Conservation (phyloP, 2,113 vertebrate genomes). For the Rhizomys pruinosus region DNA sequence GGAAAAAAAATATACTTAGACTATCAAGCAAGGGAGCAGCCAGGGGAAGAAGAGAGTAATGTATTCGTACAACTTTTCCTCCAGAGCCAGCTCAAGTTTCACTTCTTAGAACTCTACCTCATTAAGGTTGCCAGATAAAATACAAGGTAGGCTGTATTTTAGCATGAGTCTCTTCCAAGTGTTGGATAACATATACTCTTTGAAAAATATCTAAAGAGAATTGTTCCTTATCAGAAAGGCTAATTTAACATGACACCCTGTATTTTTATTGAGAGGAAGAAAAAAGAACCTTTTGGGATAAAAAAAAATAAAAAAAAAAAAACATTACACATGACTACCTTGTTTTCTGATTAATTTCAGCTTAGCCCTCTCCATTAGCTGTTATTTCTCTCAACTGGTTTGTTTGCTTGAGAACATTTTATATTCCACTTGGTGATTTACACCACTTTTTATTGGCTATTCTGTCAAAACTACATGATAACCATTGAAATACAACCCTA, state of each 20-base stretch:
- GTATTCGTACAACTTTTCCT: neutral
- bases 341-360: conserved; percentile 20
- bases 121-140: conserved; percentile 15
- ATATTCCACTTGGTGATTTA: neutral
- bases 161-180: neutral
- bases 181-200: neutral
- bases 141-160: neutral
- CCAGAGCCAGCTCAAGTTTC: neutral
- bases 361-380: neutral
- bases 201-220: neutral
- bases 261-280: neutral
- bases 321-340: neutral
- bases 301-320: too few relatives aligned
- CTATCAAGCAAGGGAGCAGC: too few relatives aligned
- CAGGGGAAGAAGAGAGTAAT: neutral
- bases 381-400: neutral
- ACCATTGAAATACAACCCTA: neutral
- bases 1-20: neutral
- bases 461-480: neutral
- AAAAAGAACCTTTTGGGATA: neutral
- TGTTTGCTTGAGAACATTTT: neutral
- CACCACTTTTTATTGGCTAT: conserved; percentile 1
- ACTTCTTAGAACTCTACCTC: neutral
- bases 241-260: neutral
- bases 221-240: conserved; percentile 20